Conservation (phyloP, 35 echinoderm and acorn worm species). For the Hemicentrotus pulcherrimus region DNA sequence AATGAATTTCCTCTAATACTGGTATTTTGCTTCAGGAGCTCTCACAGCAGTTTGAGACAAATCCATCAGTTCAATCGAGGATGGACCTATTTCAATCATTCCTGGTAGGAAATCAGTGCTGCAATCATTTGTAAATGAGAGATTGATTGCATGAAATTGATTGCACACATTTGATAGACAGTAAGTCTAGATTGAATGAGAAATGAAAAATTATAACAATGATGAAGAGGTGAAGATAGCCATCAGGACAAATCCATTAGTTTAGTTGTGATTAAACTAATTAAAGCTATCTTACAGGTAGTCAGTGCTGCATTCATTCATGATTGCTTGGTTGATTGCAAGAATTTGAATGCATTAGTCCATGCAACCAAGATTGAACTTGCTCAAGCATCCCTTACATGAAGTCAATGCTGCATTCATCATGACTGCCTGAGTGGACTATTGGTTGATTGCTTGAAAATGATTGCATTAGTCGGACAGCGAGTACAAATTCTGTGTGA, state of each 20-base stretch:
- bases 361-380: background rate
- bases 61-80: slow-evolving; percentile 83
- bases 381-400: background rate
- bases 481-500: no score
- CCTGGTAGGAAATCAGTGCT: slow-evolving; percentile 66
- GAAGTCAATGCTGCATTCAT: no score
- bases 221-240: slow-evolving; percentile 81
- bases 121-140: no score
- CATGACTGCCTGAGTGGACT: no score
- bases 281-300: slow-evolving; percentile 84
- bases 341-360: background rate
- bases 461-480: no score
- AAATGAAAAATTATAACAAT: no score
- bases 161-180: no score
- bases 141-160: no score
- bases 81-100: slow-evolving; percentile 86
- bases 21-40: slow-evolving; percentile 20
- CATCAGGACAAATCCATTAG: slow-evolving; percentile 69
- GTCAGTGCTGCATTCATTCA: background rate
- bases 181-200: no score
- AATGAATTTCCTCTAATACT: no score
- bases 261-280: background rate
- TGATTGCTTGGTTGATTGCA: background rate
- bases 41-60: slow-evolving; percentile 72
- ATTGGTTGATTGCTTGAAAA: no score